Percentiles rank a stretch among this genome's conserved stretches.
Evolutionary conservation across 2,797 vertebrate species (phyloP).

Genomic region (Clarias laeviceps): DNA sequence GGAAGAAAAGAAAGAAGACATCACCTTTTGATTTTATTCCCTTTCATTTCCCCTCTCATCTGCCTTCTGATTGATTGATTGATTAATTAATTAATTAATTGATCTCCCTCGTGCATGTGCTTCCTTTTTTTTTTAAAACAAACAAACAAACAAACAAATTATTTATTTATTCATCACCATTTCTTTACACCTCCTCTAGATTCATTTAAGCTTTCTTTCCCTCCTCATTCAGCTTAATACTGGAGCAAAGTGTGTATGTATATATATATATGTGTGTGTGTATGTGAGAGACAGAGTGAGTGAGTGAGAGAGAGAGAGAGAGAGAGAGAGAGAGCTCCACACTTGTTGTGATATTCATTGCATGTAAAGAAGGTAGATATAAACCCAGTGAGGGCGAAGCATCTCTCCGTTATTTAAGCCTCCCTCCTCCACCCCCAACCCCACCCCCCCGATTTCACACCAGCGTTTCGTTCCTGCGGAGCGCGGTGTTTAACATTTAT

Average conservation of each 20-base stretch:
- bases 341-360: constrained; percentile 64
- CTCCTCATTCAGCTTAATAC: background rate
- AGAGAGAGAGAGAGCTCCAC: constrained; percentile 41
- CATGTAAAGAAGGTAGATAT: constrained; percentile 64
- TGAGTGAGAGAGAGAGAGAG: background rate
- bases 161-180: background rate
- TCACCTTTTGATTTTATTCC: constrained; percentile 58
- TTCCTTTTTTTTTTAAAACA: background rate
- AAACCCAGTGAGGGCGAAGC: constrained; percentile 44
- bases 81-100: background rate
- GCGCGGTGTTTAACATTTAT: background rate
- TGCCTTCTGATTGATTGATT: constrained; percentile 50
- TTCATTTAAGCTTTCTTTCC: background rate
- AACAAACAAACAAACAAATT: too few species aligned
- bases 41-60: constrained; percentile 52
- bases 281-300: background rate
- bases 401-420: constrained; percentile 62
- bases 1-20: constrained; percentile 72
- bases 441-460: background rate
- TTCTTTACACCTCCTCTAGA: background rate
- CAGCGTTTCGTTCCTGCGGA: background rate
- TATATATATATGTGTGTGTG: background rate
- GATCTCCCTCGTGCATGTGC: constrained; percentile 44
- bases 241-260: background rate
- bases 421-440: constrained; percentile 37